A percentile compares a stretch with the other conserved stretches of the same genome.
phyloP scores from a whole-genome alignment of 2,797 vertebrate species.

The Melanotaenia pygmaea region DNA sequence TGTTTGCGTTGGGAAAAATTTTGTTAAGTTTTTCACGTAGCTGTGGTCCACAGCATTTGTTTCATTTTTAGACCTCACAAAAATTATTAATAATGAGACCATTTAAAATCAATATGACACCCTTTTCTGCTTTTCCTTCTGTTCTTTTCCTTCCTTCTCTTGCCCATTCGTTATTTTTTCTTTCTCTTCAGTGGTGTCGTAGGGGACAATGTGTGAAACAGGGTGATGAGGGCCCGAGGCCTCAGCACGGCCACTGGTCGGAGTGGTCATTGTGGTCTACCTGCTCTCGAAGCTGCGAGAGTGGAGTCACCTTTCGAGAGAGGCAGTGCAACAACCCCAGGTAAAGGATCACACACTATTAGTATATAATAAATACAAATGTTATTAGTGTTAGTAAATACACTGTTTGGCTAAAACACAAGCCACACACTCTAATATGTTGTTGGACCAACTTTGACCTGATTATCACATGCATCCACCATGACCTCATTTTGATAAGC shows the following conservation, averaged over 20 bases:
- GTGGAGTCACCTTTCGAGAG: conserved; percentile 88
- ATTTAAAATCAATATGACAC: conserved; percentile 22
- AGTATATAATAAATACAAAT: too few relatives aligned
- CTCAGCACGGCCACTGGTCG: conserved; percentile 89
- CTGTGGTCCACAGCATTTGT: neutral
- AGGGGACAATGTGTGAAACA: conserved; percentile 91
- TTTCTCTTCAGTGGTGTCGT: conserved; percentile 88
- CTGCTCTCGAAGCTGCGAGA: conserved; percentile 90
- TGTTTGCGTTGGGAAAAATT: conserved; percentile 27
- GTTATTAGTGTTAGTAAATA: too few relatives aligned
- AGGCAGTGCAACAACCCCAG: conserved; percentile 88
- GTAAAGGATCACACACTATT: conserved; percentile 64
- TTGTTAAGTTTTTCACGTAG: neutral
- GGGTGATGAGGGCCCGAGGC: conserved; percentile 87
- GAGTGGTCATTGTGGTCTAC: conserved; percentile 89
- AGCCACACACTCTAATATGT: too few relatives aligned
- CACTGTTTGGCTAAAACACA: too few relatives aligned
- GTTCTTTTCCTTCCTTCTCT: conserved; percentile 4
- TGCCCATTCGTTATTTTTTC: neutral
- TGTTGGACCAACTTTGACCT: too few relatives aligned
- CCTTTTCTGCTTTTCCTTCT: neutral
- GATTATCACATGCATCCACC: too few relatives aligned
- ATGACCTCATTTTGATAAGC: too few relatives aligned
- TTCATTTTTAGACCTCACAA: conserved; percentile 28
- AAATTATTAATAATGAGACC: conserved; percentile 7